These are phyloP conservation scores for Sylvicola fuscatus DNA, from an alignment of 2,888 invertebrate genomes.

Conservation along the genomic window DNA sequence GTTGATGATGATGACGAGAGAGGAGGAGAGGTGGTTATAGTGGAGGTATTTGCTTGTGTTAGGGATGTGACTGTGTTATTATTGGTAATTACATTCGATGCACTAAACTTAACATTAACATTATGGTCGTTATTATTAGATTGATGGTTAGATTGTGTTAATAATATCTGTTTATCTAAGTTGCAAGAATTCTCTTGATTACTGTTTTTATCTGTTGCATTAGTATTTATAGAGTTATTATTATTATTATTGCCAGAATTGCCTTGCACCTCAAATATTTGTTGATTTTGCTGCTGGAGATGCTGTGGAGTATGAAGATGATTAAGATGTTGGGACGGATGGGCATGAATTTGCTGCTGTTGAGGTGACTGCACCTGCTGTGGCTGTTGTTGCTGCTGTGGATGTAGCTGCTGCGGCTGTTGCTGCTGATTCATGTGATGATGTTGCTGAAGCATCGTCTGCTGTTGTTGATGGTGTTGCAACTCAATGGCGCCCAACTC, in stretches of 20 bases:
- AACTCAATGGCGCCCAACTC: background rate
- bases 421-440: background rate
- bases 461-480: conserved; percentile 4
- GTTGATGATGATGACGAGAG: background rate
- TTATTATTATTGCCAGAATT: conserved; percentile 13
- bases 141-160: conserved; percentile 12
- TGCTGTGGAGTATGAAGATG: conserved; percentile 14
- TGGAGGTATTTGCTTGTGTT: conserved; percentile 8
- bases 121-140: conserved; percentile 12
- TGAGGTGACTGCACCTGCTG: conserved; percentile 22
- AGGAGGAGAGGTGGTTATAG: conserved; percentile 7
- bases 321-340: conserved; percentile 9
- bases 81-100: conserved; percentile 6
- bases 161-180: background rate
- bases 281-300: conserved; percentile 22
- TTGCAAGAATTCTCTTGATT: background rate
- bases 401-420: conserved; percentile 14
- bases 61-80: conserved; percentile 3
- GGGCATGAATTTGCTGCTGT: conserved; percentile 4
- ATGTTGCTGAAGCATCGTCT: conserved; percentile 2
- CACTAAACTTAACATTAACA: conserved; percentile 3
- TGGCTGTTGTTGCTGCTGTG: conserved; percentile 12
- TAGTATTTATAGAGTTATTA: conserved; percentile 1
- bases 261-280: conserved; percentile 7
- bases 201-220: background rate